Evolutionary conservation across 2,888 invertebrate species (phyloP), one percentile per base, ranked within the genome.

Genomic region (Muscina levida): DNA sequence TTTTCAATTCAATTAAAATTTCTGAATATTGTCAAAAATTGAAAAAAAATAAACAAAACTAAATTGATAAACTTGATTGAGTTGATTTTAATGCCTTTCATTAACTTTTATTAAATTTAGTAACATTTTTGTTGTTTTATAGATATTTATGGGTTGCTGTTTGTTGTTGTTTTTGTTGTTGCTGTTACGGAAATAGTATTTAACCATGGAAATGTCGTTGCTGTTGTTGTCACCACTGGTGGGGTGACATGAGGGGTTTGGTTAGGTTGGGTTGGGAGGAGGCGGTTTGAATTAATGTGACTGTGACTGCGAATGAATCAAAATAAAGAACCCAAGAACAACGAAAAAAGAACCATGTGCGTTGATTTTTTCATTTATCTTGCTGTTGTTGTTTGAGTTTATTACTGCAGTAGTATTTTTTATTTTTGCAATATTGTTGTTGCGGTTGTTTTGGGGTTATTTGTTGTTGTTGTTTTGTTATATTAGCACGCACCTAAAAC

Each of bases 31-130:
- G 62, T 62, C 62, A 19, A 39, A 62, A 39, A 19, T 17, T 51
- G 8, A 44, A 11, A 73, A 13, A 31, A 48, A 44, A 57, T 39
- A 67, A 67, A 24, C 53, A 59, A 62, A 26, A 57, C 19, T 73
- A 65, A 71, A 73, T 66, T 39, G 48, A 77, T 71, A 31, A 67
- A 74, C 59, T 83, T 77, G 22, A 79, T 71, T 77, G 74, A 82
- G 81, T 82, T 75, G 79, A 82, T 79, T 71, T 79, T 82, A 72
- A 79, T 82, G 82, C 77, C 4, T 72, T 77, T 83, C 78, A 77
- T 81, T 82, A 81, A 82, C 31, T 79, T 77, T 81, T 44, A 3
- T 46, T 46, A 17, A 24, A 44, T 51, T 11, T 22, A 24, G 3
- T 53, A 53, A 53, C 53, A 53, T 19, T 48, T 1, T 48, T 24